Conservation (phyloP, 2,797 vertebrate species). For the Cuculus canorus region DNA sequence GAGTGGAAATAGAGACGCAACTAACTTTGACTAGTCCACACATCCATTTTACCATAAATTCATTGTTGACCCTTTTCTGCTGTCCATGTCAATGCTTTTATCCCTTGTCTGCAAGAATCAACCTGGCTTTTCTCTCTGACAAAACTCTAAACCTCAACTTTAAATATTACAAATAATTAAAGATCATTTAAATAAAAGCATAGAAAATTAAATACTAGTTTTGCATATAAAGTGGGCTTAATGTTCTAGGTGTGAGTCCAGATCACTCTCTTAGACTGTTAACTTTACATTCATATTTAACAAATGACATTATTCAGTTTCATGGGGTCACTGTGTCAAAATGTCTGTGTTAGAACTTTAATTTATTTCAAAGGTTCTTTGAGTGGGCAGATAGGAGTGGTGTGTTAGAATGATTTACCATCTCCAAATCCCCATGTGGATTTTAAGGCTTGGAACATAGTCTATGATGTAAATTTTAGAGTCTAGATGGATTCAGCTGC, state of each 20-base stretch:
- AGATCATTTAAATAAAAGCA: conserved; percentile 62
- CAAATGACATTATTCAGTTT: conserved; percentile 79
- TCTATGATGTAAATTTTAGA: conserved; percentile 41
- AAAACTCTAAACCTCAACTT: conserved; percentile 39
- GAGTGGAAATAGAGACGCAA: not conserved
- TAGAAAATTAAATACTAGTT: conserved; percentile 63
- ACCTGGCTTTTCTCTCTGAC: not conserved
- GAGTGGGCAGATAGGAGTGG: conserved; percentile 62
- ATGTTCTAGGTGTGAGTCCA: conserved; percentile 65
- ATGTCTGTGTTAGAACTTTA: conserved; percentile 78
- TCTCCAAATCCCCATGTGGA: conserved; percentile 41
- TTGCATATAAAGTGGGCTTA: conserved; percentile 68
- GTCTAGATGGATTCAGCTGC: conserved; percentile 25
- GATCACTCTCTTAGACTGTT: conserved; percentile 53
- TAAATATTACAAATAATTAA: conserved; percentile 65
- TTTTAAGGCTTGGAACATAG: conserved; percentile 43
- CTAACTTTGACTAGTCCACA: not conserved
- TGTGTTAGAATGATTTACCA: conserved; percentile 66
- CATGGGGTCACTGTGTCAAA: conserved; percentile 78
- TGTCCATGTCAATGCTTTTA: not conserved
- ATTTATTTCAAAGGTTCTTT: conserved; percentile 75
- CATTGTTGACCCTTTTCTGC: not conserved
- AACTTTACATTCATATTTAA: conserved; percentile 75
- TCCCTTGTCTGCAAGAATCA: not conserved
- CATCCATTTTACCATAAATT: not conserved